A percentile compares a stretch with the other conserved stretches of the same genome.
Evolutionary conservation across 2,888 invertebrate species (phyloP).

Genomic region (Aphrophora alni): DNA sequence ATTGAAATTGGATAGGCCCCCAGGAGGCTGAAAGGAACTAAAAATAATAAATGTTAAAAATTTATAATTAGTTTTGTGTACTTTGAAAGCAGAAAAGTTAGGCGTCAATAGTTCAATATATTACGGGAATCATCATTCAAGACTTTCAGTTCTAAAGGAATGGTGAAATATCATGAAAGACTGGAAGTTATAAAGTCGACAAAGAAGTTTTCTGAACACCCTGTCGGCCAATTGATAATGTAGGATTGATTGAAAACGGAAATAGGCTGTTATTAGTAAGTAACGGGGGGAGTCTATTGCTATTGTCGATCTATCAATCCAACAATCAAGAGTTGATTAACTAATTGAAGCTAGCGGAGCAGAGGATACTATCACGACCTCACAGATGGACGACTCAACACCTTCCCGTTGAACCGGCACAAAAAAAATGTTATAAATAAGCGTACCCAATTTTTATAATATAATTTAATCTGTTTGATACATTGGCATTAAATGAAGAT

Average conservation of each 20-base stretch:
- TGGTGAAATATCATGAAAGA: no score
- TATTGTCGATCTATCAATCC: slow-evolving; percentile 50
- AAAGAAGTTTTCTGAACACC: slow-evolving; percentile 23
- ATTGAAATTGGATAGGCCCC: no score
- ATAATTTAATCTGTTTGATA: no score
- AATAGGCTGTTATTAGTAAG: slow-evolving; percentile 50
- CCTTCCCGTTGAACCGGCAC: neutral
- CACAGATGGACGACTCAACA: neutral
- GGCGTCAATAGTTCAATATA: no score
- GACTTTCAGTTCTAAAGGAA: no score
- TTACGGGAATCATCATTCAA: no score
- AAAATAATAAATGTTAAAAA: no score
- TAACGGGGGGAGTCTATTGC: slow-evolving; percentile 46
- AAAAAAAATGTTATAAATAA: no score
- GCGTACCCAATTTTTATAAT: no score
- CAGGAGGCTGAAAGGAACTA: neutral
- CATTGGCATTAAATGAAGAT: no score
- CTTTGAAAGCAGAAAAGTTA: no score
- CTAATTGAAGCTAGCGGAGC: slow-evolving; percentile 23
- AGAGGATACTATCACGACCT: neutral
- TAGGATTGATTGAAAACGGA: slow-evolving; percentile 50
- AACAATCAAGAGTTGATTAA: slow-evolving; percentile 43
- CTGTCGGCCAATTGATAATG: slow-evolving; percentile 47
- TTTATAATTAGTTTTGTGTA: no score
- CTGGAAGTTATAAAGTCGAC: neutral